Base-by-base conservation (phyloP, 53 echinoderm and acorn worm genomes). In the Paelopatides confundens region DNA sequence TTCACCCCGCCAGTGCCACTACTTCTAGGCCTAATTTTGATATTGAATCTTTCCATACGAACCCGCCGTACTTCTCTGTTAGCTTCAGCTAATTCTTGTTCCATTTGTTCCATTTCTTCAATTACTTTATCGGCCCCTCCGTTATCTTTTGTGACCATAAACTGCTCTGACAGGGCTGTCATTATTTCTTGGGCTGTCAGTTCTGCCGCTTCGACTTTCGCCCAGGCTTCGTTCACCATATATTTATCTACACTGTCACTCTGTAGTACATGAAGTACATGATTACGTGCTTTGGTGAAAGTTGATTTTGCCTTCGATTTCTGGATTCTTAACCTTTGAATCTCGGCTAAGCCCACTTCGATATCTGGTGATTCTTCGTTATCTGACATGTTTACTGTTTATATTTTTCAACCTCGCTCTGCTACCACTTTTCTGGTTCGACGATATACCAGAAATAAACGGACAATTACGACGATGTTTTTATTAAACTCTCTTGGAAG, bases 341-440 rank as follows among this genome's bases (percentile, higher is more conserved):
- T 63, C 17, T 28, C 28, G 24, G 63, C 28, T 6, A 6, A 63
- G 5, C 23, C 63, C 10, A 6, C 63, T 15, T 63, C 63, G 24
- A 26, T 23, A 26, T 63, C 17, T 6, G 23, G 6, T 23, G 63
- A 10, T 63, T 63, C 28, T 28, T 63, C 63, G 9, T 8, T 11
- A 63, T 63, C 63, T 10, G 63, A 1, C 63, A 63, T 63, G 10
- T 63, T 63, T 8, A 63, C 0, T 28, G 28, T 28, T 11, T 63
- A n/a, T n/a, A n/a, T n/a, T n/a, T n/a, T n/a, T 15, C 17, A 67
- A 67, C 67, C 67, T 67, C 67, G 32, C 31, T 81, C 50, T 29
- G 81, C 51, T 81, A 49, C 58, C 81, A 81, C 15, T n/a, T 32
- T 81, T 30, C 21, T 54, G 54, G 54, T 48, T 0, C 48, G 48